Conservation (phyloP, 2,113 vertebrate species). For the Jaculus jaculus region DNA sequence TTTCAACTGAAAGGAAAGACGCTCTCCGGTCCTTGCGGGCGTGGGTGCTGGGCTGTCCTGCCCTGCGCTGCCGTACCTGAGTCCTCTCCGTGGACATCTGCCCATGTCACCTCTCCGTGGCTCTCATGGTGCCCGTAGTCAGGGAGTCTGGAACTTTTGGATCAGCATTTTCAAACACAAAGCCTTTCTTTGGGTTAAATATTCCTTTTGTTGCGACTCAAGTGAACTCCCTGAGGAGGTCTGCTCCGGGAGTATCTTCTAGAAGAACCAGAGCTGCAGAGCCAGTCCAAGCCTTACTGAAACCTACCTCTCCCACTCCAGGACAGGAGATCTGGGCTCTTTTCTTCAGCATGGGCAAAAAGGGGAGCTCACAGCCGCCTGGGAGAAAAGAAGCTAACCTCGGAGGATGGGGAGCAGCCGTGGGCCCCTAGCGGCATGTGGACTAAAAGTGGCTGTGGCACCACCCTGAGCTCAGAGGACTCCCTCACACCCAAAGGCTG, state of each 20-base stretch:
- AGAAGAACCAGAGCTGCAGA: not conserved
- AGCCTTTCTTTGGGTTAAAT: not conserved
- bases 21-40: too few species aligned
- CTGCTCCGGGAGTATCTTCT: not conserved
- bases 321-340: not conserved
- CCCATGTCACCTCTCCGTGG: not conserved
- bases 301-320: not conserved
- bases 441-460: not conserved
- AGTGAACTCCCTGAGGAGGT: not conserved
- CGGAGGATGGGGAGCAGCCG: too few species aligned
- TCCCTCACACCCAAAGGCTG: not conserved
- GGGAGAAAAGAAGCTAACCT: too few species aligned
- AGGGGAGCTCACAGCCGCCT: not conserved
- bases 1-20: not conserved
- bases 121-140: not conserved
- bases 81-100: not conserved
- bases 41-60: constrained; percentile 2
- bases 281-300: not conserved
- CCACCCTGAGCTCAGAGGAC: not conserved
- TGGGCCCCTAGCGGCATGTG: not conserved
- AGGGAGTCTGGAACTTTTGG: not conserved
- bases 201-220: not conserved
- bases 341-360: not conserved
- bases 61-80: not conserved
- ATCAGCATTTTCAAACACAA: not conserved